Evolutionary conservation across 2,888 invertebrate genomes (phyloP).

Genomic region (Cheiracanthium punctorium): DNA sequence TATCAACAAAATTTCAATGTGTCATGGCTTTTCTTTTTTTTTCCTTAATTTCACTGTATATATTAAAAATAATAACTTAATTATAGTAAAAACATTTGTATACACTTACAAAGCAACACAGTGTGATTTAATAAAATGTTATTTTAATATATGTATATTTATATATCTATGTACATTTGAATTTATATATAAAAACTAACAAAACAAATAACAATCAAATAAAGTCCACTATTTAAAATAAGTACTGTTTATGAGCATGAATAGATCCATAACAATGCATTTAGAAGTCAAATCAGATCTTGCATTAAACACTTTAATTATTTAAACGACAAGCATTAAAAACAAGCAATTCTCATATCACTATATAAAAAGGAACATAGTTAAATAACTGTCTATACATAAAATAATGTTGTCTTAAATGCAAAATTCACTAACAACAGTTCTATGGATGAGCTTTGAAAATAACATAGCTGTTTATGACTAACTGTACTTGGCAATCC

Average conservation of each 20-base stretch:
- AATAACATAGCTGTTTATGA: too few species aligned
- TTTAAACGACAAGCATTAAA: not conserved
- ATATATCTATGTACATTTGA: not conserved
- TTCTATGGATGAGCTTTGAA: not conserved
- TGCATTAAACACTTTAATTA: not conserved
- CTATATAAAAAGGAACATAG: not conserved
- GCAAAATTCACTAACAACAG: not conserved
- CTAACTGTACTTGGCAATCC: too few species aligned
- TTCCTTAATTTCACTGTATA: too few species aligned
- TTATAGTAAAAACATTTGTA: too few species aligned
- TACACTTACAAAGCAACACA: not conserved
- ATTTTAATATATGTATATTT: not conserved
- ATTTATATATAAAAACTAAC: not conserved
- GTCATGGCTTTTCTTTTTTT: too few species aligned
- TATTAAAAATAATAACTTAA: too few species aligned
- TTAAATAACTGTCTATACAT: not conserved
- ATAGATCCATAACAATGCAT: conserved; percentile 6
- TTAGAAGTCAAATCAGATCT: not conserved
- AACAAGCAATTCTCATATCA: not conserved
- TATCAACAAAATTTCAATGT: too few species aligned
- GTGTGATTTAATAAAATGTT: not conserved
- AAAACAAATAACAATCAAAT: conserved; percentile 8
- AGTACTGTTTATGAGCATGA: conserved; percentile 21
- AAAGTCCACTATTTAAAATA: not conserved
- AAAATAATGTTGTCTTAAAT: not conserved